Evolutionary conservation across 1,140 invertebrate genomes (phyloP).

Genomic region (Chymomyza costata): DNA sequence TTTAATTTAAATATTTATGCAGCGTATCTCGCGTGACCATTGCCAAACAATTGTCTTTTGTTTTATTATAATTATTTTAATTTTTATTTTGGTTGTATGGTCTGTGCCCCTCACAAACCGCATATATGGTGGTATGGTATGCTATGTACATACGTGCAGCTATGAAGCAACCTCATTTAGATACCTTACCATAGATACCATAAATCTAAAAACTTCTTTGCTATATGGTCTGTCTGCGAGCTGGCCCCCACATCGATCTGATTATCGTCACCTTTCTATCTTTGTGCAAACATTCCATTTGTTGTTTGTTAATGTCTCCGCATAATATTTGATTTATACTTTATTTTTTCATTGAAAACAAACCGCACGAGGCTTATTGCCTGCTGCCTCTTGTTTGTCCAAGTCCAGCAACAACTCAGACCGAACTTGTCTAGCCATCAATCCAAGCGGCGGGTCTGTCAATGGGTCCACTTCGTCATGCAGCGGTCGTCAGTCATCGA

Average conservation of each 20-base stretch:
- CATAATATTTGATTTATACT: slow-evolving; percentile 55
- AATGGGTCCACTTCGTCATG: slow-evolving; percentile 36
- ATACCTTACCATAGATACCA: background rate
- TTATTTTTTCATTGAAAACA: slow-evolving; percentile 47
- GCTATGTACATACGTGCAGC: slow-evolving; percentile 39
- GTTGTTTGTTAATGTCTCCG: slow-evolving; percentile 54
- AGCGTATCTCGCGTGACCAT: slow-evolving; percentile 68
- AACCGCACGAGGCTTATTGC: slow-evolving; percentile 18
- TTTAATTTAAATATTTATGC: slow-evolving; percentile 72
- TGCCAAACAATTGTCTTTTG: slow-evolving; percentile 20
- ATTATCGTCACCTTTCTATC: too few relatives aligned
- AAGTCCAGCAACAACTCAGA: slow-evolving; percentile 40
- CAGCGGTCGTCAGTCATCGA: slow-evolving; percentile 40
- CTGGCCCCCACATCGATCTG: too few relatives aligned
- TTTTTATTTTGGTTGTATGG: slow-evolving; percentile 15
- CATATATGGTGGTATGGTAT: slow-evolving; percentile 17
- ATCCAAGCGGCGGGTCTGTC: slow-evolving; percentile 29
- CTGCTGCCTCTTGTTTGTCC: slow-evolving; percentile 40
- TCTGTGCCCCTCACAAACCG: slow-evolving; percentile 11
- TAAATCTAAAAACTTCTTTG: too few relatives aligned
- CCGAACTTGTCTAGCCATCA: slow-evolving; percentile 49
- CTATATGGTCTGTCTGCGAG: too few relatives aligned
- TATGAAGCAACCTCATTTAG: slow-evolving; percentile 48
- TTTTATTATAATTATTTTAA: too few relatives aligned
- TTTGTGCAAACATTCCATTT: slow-evolving; percentile 4